Evolutionary conservation across 2,797 vertebrate species (phyloP).

Genomic region (Vespertilio murinus): DNA sequence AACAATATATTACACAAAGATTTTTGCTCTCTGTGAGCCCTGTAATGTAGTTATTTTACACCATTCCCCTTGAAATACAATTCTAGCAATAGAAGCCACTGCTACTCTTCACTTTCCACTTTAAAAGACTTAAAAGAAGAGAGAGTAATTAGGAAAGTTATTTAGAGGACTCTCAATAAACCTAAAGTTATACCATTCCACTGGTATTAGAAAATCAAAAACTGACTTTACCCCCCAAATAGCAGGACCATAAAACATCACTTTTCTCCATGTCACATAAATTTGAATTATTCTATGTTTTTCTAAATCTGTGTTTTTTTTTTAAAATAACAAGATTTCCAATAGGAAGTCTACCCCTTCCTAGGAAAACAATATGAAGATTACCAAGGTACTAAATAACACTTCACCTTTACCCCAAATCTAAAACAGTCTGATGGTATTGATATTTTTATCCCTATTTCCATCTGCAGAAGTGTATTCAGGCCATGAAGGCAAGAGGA

Average conservation of each 20-base stretch:
- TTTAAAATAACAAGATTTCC: conserved; percentile 42
- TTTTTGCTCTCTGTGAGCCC: conserved; percentile 50
- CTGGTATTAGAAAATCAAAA: conserved; percentile 41
- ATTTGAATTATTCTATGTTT: conserved; percentile 47
- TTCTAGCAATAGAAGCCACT: conserved; percentile 1
- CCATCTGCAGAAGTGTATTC: background rate
- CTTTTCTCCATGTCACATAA: background rate
- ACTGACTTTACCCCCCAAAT: conserved; percentile 22
- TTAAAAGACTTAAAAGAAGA: conserved; percentile 49
- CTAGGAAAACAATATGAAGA: background rate
- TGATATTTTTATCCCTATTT: background rate
- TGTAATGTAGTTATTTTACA: conserved; percentile 52
- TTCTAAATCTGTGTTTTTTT: background rate
- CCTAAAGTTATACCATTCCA: conserved; percentile 44
- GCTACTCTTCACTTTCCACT: conserved; percentile 33
- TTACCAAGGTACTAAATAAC: background rate
- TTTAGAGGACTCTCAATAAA: conserved; percentile 21
- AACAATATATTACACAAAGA: conserved; percentile 61
- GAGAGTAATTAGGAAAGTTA: conserved; percentile 51
- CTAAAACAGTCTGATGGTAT: background rate
- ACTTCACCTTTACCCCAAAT: background rate
- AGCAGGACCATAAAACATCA: conserved; percentile 52
- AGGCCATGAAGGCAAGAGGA: background rate
- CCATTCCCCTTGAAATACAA: conserved; percentile 11
- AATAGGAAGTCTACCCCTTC: background rate